Evolutionary conservation across 2,797 vertebrate species (phyloP).

Genomic region (Nasua narica): DNA sequence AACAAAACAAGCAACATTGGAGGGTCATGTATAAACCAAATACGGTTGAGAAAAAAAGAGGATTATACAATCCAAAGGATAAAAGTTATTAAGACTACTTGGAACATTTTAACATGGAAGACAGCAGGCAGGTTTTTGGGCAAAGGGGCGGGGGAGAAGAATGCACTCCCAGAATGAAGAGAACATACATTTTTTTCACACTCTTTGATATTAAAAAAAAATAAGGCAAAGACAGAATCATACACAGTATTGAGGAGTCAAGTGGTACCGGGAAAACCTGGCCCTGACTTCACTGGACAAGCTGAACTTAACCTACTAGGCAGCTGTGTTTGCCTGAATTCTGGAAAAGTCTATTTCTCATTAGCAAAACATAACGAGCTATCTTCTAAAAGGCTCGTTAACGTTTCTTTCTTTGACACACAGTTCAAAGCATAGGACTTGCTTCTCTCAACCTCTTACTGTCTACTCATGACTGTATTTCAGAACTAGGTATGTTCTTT

Average conservation of each 20-base stretch:
- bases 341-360: slow-evolving; percentile 20
- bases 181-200: slow-evolving; percentile 24
- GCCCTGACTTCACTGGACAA: neutral
- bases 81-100: slow-evolving; percentile 49
- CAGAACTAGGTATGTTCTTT: neutral
- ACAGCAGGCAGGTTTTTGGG: slow-evolving; percentile 1
- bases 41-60: slow-evolving; percentile 56
- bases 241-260: slow-evolving; percentile 1
- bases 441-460: neutral
- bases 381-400: slow-evolving; percentile 4
- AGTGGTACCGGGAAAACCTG: neutral
- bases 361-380: neutral
- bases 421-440: neutral
- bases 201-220: neutral
- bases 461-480: neutral
- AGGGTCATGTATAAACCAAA: slow-evolving; percentile 67
- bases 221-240: slow-evolving; percentile 41
- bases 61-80: slow-evolving; percentile 49
- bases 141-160: slow-evolving; percentile 21
- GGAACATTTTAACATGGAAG: slow-evolving; percentile 60
- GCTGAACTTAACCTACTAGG: neutral
- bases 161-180: slow-evolving; percentile 46
- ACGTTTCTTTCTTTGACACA: slow-evolving; percentile 2
- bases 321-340: neutral
- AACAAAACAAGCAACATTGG: slow-evolving; percentile 65